These are phyloP conservation scores for Tichodroma muraria DNA, from an alignment of 2,113 vertebrate species.

Conservation along the genomic window DNA sequence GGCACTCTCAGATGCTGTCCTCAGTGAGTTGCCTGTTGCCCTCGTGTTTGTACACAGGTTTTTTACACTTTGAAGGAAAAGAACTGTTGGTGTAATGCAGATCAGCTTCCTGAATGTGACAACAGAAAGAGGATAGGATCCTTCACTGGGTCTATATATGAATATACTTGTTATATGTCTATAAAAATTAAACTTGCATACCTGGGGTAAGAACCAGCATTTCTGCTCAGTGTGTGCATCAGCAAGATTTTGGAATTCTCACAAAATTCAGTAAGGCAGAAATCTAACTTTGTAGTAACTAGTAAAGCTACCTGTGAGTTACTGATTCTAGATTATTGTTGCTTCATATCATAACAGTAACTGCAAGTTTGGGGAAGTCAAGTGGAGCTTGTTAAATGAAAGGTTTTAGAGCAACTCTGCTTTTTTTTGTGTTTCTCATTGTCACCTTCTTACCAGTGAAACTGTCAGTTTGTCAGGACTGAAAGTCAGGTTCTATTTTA, in stretches of 20 bases:
- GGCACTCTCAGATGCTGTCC: not conserved
- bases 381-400: not conserved
- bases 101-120: not conserved
- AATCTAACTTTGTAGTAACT: not conserved
- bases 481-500: constrained; percentile 52
- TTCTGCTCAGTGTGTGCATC: not conserved
- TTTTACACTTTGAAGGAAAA: not conserved
- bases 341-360: not conserved
- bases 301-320: not conserved
- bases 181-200: not conserved
- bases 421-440: not conserved
- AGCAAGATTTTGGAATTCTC: not conserved
- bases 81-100: not conserved
- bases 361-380: not conserved
- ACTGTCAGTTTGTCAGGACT: constrained; percentile 46
- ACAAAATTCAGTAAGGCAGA: not conserved
- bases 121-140: not conserved
- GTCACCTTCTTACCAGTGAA: not conserved
- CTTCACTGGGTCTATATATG: not conserved
- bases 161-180: not conserved
- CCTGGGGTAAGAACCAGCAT: not conserved
- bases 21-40: not conserved
- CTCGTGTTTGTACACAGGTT: rapidly evolving
- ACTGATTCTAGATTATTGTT: not conserved
- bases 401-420: not conserved